Percentiles rank a stretch among this genome's conserved stretches.
Conservation (phyloP, 1,140 invertebrate species). For the Carcinoscorpius rotundicauda region DNA sequence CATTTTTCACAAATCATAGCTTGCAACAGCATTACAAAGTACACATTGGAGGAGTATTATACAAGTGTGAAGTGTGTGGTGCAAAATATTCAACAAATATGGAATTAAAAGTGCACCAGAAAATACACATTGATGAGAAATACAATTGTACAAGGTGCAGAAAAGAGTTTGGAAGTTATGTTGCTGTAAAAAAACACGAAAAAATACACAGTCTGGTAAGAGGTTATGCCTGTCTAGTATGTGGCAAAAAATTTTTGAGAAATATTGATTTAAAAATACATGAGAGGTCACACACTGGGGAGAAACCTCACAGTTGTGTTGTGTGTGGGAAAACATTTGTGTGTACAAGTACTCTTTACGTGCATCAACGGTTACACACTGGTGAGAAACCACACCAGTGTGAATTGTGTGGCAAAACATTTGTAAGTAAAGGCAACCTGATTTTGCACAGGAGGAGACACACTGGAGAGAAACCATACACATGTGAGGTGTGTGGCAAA, state of each 20-base stretch:
- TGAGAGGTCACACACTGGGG: slow-evolving; percentile 12
- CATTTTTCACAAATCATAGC: slow-evolving; percentile 58
- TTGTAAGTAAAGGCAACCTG: slow-evolving; percentile 14
- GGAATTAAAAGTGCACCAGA: slow-evolving; percentile 7
- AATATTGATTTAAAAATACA: slow-evolving; percentile 13
- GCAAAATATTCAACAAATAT: background rate
- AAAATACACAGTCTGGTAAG: slow-evolving; percentile 3
- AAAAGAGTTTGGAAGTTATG: slow-evolving; percentile 1
- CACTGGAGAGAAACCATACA: slow-evolving; percentile 37
- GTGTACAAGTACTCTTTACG: too few species aligned
- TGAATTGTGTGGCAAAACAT: slow-evolving; percentile 35
- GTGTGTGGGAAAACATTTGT: slow-evolving; percentile 11
- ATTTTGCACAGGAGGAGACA: slow-evolving; percentile 33
- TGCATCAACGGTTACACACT: slow-evolving; percentile 30
- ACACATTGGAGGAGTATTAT: background rate
- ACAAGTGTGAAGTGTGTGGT: slow-evolving; percentile 5
- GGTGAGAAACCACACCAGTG: slow-evolving; percentile 37
- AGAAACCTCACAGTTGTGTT: slow-evolving; percentile 11
- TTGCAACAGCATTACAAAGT: slow-evolving; percentile 51
- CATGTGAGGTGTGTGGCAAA: slow-evolving; percentile 40
- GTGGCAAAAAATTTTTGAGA: slow-evolving; percentile 12
- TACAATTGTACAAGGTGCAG: slow-evolving; percentile 13
- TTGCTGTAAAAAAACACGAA: slow-evolving; percentile 10
- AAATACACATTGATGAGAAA: background rate
- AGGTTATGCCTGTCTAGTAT: slow-evolving; percentile 10